A percentile compares a stretch with the other conserved stretches of the same genome.
phyloP scores from a whole-genome alignment of 2,797 vertebrate species.

The Brachyalestes nurse region DNA sequence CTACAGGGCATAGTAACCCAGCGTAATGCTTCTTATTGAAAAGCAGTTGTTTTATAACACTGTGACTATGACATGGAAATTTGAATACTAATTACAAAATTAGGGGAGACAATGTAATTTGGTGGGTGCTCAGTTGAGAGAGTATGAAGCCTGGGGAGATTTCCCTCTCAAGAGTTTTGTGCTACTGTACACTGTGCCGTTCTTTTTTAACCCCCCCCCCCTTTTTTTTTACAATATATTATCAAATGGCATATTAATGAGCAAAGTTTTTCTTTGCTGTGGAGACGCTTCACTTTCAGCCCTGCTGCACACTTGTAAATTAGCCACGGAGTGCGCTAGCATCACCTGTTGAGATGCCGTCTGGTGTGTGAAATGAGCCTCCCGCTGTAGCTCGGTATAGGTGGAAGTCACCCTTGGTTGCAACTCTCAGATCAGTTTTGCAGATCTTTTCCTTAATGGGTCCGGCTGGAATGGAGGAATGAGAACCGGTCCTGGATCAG shows the following conservation, averaged over 20 bases:
- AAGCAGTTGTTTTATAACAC: constrained; percentile 27
- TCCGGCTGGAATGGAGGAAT: constrained; percentile 14
- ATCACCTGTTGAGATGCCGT: constrained; percentile 65
- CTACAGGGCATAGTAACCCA: constrained; percentile 46
- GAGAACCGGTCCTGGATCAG: constrained; percentile 39
- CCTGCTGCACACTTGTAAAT: constrained; percentile 65
- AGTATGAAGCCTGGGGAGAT: constrained; percentile 54
- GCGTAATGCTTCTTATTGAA: constrained; percentile 41
- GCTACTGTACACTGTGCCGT: constrained; percentile 37
- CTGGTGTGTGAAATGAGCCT: constrained; percentile 65
- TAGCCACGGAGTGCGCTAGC: constrained; percentile 58
- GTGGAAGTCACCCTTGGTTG: constrained; percentile 26
- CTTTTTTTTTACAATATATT: constrained; percentile 43
- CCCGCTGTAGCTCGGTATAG: constrained; percentile 51
- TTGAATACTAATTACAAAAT: constrained; percentile 67
- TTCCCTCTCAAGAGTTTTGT: constrained; percentile 40
- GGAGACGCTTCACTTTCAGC: constrained; percentile 59
- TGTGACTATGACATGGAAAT: constrained; percentile 59
- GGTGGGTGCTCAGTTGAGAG: constrained; percentile 59
- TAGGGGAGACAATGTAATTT: constrained; percentile 63
- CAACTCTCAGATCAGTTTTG: constrained; percentile 50
- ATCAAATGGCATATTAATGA: constrained; percentile 53
- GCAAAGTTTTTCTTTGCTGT: constrained; percentile 60
- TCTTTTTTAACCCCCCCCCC: constrained; percentile 26
- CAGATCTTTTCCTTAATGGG: background rate